Conservation (phyloP, 2,888 invertebrate genomes). For the Lissonota sp. region DNA sequence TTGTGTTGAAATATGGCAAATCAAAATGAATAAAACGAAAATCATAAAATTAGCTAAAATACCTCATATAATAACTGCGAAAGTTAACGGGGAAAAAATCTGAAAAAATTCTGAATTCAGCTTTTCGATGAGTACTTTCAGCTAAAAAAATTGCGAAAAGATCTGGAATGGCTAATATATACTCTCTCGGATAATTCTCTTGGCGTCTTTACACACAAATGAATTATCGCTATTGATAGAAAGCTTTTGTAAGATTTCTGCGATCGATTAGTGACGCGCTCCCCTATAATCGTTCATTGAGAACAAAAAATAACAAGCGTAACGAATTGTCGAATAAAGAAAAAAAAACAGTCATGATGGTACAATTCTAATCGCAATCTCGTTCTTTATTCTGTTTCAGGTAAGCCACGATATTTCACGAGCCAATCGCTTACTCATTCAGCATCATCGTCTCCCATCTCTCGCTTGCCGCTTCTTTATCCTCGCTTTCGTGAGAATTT, state of each 20-base stretch:
- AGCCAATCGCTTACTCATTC: background rate
- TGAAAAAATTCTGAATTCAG: too few relatives aligned
- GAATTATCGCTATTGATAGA: conserved; percentile 1
- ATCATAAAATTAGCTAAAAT: too few relatives aligned
- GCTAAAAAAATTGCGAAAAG: too few relatives aligned
- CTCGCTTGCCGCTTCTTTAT: conserved; percentile 39
- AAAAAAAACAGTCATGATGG: too few relatives aligned
- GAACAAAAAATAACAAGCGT: too few relatives aligned
- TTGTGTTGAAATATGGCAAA: too few relatives aligned
- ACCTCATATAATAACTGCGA: too few relatives aligned
- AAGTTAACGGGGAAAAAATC: too few relatives aligned
- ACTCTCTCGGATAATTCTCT: conserved; percentile 24
- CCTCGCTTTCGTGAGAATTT: conserved; percentile 21
- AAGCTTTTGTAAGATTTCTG: conserved; percentile 20
- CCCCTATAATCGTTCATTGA: conserved; percentile 21
- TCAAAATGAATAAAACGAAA: too few relatives aligned
- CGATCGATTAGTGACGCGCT: conserved; percentile 35
- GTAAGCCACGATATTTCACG: conserved; percentile 55
- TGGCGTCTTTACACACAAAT: conserved; percentile 46
- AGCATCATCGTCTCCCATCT: conserved; percentile 8
- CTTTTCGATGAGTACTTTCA: too few relatives aligned
- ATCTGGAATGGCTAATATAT: too few relatives aligned
- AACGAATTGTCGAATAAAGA: too few relatives aligned
- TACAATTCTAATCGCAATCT: conserved; percentile 10
- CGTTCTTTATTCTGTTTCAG: conserved; percentile 60